phyloP scores from a whole-genome alignment of 2,797 vertebrate genomes.

The Tokudaia tokunoshimensis region DNA sequence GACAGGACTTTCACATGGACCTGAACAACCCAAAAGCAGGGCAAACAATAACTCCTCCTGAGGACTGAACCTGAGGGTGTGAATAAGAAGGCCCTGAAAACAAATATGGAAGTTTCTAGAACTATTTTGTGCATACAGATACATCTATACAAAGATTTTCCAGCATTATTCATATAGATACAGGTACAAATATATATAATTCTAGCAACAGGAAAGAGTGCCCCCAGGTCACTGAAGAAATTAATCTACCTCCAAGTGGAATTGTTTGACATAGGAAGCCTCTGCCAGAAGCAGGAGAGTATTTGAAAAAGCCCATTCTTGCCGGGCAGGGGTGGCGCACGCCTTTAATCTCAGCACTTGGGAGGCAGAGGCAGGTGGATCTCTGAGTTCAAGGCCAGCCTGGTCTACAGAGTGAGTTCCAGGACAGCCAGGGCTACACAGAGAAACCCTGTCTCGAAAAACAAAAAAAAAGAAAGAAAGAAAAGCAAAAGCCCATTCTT shows the following conservation, averaged over 20 bases:
- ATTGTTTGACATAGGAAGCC: neutral
- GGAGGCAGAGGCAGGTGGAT: too few relatives aligned
- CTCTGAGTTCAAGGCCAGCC: too few relatives aligned
- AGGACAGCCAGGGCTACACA: too few relatives aligned
- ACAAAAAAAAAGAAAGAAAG: too few relatives aligned
- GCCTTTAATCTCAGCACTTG: too few relatives aligned
- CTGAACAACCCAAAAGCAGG: neutral
- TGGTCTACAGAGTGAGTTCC: too few relatives aligned
- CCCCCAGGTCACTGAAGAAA: conserved; percentile 14
- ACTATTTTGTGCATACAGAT: neutral
- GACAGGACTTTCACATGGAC: neutral
- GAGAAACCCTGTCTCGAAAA: too few relatives aligned
- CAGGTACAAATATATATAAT: neutral
- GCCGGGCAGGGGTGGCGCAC: neutral
- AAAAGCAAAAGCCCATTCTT: conserved; percentile 32
- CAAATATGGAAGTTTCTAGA: neutral
- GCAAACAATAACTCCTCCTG: neutral
- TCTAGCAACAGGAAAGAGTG: neutral
- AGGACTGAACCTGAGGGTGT: neutral
- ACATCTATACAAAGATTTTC: neutral
- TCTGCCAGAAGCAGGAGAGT: neutral
- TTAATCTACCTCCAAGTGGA: neutral
- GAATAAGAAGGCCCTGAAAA: neutral
- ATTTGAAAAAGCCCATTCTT: conserved; percentile 67
- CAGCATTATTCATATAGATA: neutral